Base-by-base conservation (phyloP, 2,113 vertebrate genomes). In the Peromyscus californicus region DNA sequence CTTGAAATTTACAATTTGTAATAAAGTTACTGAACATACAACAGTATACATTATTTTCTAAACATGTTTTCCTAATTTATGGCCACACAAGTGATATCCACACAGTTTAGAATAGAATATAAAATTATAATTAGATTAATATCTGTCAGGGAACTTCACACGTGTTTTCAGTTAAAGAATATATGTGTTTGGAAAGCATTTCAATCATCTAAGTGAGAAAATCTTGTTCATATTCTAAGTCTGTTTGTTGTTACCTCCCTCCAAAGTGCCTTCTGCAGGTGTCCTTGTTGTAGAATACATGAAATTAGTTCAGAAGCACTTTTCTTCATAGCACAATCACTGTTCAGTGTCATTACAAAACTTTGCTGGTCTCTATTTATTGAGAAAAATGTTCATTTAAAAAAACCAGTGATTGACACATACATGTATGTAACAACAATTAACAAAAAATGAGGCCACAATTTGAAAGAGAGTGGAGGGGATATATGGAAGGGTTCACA, bases 81-180 rank as follows among this genome's bases (percentile, higher is more conserved):
- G 31, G 59, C 24, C 4, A 63, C 12, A 39, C 3, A 24, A 1
- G 21, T 76, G 82, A 42, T 15, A 67, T 67, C 2, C 16, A 63
- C 84, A 57, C 29, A 74, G 7, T 7, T 45, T 74, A 4, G 10
- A 92, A 48, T 78, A 13, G 78, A 59, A 78, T 79, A 91, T 36
- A 91, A 90, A 95, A 90, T 42, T 87, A 54, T 83, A 87, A 86
- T 86, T 65, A 95, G 8, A 70, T 75, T 70, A 91, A 80, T 3
- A 93, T 21, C 24, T 61, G n/a, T 36, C 7, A 57, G 13, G 36
- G 31, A 75, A 90, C 4, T 78, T 69, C n/a, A 48, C 39, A 39
- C 4, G 51, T 89, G 74, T 90, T 97, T 78, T 65, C 24, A 65
- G 29, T 74, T 67, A 67, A 95, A 85, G 74, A 82, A 54, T 0